phyloP scores from a whole-genome alignment of 2,797 vertebrate genomes.

The Poeciliopsis gracilis region DNA sequence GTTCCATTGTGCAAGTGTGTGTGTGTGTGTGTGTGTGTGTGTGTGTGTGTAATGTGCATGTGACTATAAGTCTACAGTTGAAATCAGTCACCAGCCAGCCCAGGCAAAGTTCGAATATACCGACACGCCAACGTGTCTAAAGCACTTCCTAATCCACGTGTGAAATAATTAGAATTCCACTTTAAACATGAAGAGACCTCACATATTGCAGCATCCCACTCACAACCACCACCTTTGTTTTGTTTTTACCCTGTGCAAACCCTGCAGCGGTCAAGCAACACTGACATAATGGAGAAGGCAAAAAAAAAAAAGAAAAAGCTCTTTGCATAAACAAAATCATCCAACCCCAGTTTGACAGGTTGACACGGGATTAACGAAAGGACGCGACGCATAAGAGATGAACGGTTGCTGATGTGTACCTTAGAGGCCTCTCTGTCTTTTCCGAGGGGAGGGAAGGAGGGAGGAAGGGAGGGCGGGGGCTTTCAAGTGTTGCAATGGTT shows the following conservation, averaged over 20 bases:
- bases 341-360: conserved; percentile 19
- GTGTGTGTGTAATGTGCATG: conserved; percentile 47
- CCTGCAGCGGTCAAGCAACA: conserved; percentile 42
- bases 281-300: conserved; percentile 14
- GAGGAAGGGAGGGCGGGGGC: conserved; percentile 22
- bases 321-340: conserved; percentile 30
- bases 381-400: conserved; percentile 34
- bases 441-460: conserved; percentile 12
- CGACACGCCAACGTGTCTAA: conserved; percentile 58
- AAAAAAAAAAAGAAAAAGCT: conserved; percentile 11
- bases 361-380: conserved; percentile 23
- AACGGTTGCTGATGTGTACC: conserved; percentile 17
- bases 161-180: conserved; percentile 39
- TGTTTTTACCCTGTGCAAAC: conserved; percentile 27
- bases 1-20: conserved; percentile 54
- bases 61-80: conserved; percentile 36
- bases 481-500: conserved; percentile 61
- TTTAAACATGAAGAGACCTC: conserved; percentile 51
- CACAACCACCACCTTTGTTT: conserved; percentile 20
- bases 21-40: conserved; percentile 39
- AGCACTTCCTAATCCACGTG: conserved; percentile 62
- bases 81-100: conserved; percentile 54
- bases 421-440: conserved; percentile 23
- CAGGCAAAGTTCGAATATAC: conserved; percentile 46
- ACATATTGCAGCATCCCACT: conserved; percentile 61